These are phyloP conservation scores for Protonibea diacanthus DNA, from an alignment of 2,797 vertebrate species.

Conservation along the genomic window DNA sequence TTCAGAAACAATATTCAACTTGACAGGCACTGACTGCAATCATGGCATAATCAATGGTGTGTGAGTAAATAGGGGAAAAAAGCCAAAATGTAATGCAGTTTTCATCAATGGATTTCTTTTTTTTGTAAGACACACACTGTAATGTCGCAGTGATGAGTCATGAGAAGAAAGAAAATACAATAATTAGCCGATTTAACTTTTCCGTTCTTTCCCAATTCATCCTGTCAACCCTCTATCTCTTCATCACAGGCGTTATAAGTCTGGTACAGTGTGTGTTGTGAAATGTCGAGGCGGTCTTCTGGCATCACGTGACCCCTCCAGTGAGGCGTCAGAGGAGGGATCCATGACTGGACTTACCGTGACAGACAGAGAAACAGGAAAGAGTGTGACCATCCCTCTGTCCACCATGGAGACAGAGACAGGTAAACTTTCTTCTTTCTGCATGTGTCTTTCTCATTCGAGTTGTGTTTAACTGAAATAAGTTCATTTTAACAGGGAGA, in stretches of 20 bases:
- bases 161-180: not conserved
- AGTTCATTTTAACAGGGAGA: conserved; percentile 58
- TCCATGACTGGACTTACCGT: conserved; percentile 74
- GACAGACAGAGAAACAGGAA: conserved; percentile 75
- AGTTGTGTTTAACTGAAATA: conserved; percentile 28
- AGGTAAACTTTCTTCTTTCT: conserved; percentile 43
- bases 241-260: conserved; percentile 66
- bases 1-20: conserved; percentile 1
- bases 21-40: not conserved
- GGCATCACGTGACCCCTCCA: conserved; percentile 27
- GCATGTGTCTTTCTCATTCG: not conserved
- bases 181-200: not conserved
- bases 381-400: conserved; percentile 62
- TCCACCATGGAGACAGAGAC: conserved; percentile 53
- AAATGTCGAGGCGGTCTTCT: conserved; percentile 70
- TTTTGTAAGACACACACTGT: too few species aligned
- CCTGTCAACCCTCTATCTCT: not conserved
- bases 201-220: not conserved
- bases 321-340: conserved; percentile 68
- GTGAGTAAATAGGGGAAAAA: not conserved
- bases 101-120: too few species aligned
- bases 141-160: not conserved
- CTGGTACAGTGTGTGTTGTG: conserved; percentile 61
- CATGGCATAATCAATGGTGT: not conserved
- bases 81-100: too few species aligned